These are phyloP conservation scores for Paraescarpia echinospica DNA, from an alignment of 1,140 invertebrate genomes.

Conservation along the genomic window DNA sequence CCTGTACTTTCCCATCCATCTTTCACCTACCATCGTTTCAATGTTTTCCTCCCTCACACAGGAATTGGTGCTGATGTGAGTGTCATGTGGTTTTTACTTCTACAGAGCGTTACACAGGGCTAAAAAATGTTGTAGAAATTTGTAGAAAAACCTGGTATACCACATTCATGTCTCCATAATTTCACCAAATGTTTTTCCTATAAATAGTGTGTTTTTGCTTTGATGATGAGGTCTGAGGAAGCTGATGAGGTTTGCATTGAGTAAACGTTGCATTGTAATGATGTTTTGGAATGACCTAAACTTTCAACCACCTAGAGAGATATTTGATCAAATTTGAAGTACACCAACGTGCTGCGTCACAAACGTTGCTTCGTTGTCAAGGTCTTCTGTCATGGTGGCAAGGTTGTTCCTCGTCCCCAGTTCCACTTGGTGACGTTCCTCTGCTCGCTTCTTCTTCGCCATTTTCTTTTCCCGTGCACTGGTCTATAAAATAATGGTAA, in stretches of 20 bases:
- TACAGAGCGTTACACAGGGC: background rate
- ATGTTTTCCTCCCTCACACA: background rate
- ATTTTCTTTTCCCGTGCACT: background rate
- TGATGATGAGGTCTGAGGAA: background rate
- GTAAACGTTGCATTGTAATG: background rate
- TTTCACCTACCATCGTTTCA: background rate
- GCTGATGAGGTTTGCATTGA: background rate
- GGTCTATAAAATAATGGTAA: background rate
- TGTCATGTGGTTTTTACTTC: background rate
- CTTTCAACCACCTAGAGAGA: background rate
- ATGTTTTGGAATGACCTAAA: background rate
- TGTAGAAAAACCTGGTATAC: background rate
- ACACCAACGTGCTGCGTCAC: background rate
- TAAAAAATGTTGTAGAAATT: background rate
- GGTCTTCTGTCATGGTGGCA: background rate
- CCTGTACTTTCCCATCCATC: background rate
- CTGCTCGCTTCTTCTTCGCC: background rate
- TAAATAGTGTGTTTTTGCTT: background rate
- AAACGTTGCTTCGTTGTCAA: background rate
- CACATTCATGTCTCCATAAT: background rate
- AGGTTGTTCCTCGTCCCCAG: background rate
- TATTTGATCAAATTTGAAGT: background rate
- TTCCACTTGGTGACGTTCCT: background rate
- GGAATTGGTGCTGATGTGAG: background rate
- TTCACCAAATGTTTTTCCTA: background rate